phyloP scores from a whole-genome alignment of 2,888 invertebrate species.

The Sinhomidia bicolor region DNA sequence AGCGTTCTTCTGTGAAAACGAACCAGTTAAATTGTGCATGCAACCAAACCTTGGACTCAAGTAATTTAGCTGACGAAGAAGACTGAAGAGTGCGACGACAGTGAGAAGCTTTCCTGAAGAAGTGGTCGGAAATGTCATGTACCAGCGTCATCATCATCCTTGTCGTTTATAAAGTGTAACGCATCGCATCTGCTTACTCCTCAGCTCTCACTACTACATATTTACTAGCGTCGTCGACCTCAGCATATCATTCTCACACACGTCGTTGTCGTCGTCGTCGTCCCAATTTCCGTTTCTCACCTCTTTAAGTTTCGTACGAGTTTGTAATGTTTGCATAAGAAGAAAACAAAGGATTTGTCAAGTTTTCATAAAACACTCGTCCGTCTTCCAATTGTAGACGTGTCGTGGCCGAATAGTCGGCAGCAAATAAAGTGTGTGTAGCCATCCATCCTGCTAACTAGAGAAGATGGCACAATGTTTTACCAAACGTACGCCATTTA shows the following conservation, averaged over 20 bases:
- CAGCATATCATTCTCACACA: neutral
- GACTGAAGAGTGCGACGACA: neutral
- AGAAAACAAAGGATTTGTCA: conserved; percentile 63
- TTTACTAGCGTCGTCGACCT: neutral
- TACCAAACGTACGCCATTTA: neutral
- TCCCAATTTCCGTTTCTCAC: conserved; percentile 35
- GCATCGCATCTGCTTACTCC: conserved; percentile 31
- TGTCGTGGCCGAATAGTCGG: neutral
- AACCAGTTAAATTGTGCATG: conserved; percentile 31
- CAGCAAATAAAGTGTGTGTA: neutral
- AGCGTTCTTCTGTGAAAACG: neutral
- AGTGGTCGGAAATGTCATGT: conserved; percentile 43
- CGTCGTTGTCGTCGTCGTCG: no score
- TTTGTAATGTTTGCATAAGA: conserved; percentile 43
- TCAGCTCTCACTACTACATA: neutral
- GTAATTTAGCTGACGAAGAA: neutral
- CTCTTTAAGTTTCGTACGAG: conserved; percentile 2
- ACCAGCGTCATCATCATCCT: conserved; percentile 18
- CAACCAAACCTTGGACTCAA: conserved; percentile 14
- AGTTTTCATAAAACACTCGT: conserved; percentile 6
- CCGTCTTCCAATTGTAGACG: neutral
- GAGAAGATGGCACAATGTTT: no score
- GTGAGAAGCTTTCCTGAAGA: neutral
- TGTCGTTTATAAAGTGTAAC: neutral
- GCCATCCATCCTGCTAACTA: no score